Evolutionary conservation across 1,140 invertebrate species (phyloP), one percentile per base, ranked within the genome.

Genomic region (Bombus fervidus): DNA sequence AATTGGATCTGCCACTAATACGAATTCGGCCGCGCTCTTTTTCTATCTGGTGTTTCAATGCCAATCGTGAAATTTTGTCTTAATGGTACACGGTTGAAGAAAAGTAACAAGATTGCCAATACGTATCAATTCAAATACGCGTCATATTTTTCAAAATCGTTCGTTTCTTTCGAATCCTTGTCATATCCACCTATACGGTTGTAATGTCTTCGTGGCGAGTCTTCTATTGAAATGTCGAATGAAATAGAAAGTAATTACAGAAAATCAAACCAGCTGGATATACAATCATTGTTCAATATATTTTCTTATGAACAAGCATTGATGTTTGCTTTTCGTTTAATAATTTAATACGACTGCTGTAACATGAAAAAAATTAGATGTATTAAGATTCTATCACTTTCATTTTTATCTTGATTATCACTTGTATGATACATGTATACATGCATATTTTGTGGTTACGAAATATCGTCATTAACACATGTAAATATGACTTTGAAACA

Each of bases 1-100:
- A 87, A 90, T 90, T 64, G 59, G 75, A 83, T 87, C 73, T 53
- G 76, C 75, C 57, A n/a, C 18, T 34, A 28, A 73, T 53, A 41
- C 81, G 39, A 66, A 76, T 81, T 82, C 73, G 87, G 66, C 41
- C 39, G 37, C 59, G 10, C 22, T 57, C n/a, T 64, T 86, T 80
- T 78, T 69, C 37, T 43, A 53, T 77, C 57, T 69, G 31, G 47
- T 8, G 68, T 86, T 80, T 80, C 79, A 73, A 18, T 28, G 6
- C 15, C 34, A 25, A 57, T 34, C 31, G 2, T 10, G 8, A 80
- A 69, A 69, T 69, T 69, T 69, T 31, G 22, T 53, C 8, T 28
- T 13, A 25, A 41, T 1, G 39, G 2, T 6, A 66, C 66, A 15
- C 18, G 8, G 3, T 34, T 13, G 3, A 10, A 53, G 18, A 53